Base-by-base conservation (phyloP, 1,140 invertebrate genomes). In the Brachionus rotundiformis region DNA sequence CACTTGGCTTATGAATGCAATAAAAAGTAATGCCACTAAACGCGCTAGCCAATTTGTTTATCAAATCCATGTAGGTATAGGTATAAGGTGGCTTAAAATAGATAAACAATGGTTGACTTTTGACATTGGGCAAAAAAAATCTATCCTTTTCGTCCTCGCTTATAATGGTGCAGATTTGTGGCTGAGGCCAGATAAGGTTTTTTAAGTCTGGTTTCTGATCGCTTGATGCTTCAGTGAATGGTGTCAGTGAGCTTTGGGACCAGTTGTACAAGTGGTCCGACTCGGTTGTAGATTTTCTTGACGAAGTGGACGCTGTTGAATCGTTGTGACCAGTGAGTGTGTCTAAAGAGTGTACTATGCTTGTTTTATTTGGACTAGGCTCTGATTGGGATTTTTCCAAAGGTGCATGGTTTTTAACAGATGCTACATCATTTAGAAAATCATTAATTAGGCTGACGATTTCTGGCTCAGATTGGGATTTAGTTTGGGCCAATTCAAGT, bases 31-130 rank as follows among this genome's bases (percentile, higher is more conserved):
- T 59, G 13, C 76, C 47, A 41, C 76, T 79, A 39, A 79, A 79
- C 4, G 76, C 76, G 59, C 76, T 79, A 4, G 76, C 76, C 23
- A 79, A 41, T 79, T 79, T 79, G 23, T 79, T 79, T 16, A 79
- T 59, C 19, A 59, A 27, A 49, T 79, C 76, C 76, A 79, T 79
- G 16, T 79, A 79, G 8, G 76, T 39, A 19, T 79, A 79, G 2
- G 76, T 79, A 63, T 59, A 59, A 6, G 76, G 76, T 16, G 76
- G 76, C 31, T 79, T 79, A 39, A 79, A 79, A 27, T 59, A 79
- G 31, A 79, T 79, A 25, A 63, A 63, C 31, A 79, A 59, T 11
- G 76, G 47, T 49, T 79, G 76, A 11, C 29, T 63, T 54, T 59
- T 79, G 36, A 31, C 16, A 63, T 79, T 79, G 2, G 47, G 76